These are phyloP conservation scores for Notamacropus eugenii DNA, from an alignment of 2,797 vertebrate genomes.

Conservation along the genomic window DNA sequence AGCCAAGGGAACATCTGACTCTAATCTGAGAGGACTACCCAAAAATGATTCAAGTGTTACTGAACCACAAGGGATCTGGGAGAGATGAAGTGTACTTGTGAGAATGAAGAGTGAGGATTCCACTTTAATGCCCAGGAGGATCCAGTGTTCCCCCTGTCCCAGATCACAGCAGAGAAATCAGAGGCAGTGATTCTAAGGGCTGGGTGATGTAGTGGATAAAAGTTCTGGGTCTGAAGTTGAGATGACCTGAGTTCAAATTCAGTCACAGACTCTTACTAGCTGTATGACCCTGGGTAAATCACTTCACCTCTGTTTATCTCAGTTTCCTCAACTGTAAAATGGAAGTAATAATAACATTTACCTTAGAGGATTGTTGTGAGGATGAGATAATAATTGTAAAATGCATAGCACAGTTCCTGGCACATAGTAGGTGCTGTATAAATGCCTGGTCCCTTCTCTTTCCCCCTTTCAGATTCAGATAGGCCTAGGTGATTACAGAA, in stretches of 20 bases:
- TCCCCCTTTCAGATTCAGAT: neutral
- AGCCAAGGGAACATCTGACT: neutral
- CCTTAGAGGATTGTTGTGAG: neutral
- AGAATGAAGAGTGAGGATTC: neutral
- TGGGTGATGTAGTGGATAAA: neutral
- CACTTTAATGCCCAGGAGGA: neutral
- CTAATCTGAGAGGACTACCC: neutral
- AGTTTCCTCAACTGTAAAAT: neutral
- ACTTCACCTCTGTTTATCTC: neutral
- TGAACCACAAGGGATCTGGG: neutral
- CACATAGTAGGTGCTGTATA: neutral
- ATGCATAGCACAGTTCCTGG: neutral
- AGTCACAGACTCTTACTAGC: neutral
- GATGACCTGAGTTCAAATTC: neutral
- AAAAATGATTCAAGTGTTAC: neutral
- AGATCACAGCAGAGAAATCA: neutral
- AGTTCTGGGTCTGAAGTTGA: neutral
- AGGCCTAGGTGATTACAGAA: rapidly evolving
- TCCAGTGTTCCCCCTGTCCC: neutral
- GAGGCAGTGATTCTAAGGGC: neutral
- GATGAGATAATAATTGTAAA: neutral
- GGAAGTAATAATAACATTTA: neutral
- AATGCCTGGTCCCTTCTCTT: neutral
- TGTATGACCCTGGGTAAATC: neutral
- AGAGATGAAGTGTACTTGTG: neutral